Base-by-base conservation (phyloP, 2,113 vertebrate genomes). In the Pterocles orientalis region DNA sequence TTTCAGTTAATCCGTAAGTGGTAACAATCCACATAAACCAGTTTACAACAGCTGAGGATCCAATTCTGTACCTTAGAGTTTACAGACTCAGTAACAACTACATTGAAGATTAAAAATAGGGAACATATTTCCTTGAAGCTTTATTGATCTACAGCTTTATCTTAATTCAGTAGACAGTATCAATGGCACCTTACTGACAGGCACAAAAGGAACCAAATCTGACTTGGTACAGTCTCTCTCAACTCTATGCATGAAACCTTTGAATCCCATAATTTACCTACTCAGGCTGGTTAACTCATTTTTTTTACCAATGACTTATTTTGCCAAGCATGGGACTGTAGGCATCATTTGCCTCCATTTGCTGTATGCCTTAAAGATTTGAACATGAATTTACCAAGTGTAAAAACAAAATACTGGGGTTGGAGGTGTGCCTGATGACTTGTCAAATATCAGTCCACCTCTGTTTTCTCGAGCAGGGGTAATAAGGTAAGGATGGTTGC, bases 151-250 rank as follows among this genome's bases (percentile, higher is more conserved):
- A 5, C 41, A 91, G 20, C 23, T 14, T 91, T 68, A 39, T 79
- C 69, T 77, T 82, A 81, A 61, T 64, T 79, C 48, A 76, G 56
- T 31, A 51, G 25, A 11, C 33, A 45, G 29, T 28, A 76, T 34
- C 82, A 84, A 78, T 11, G 45, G 16, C 21, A 60, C 24, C 29
- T 77, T 68, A 60, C 61, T 89, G 73, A 87, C 14, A 79, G 47
- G 21, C 13, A 77, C 0, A 0, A 56, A 81, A 60, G 39, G 51
- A 89, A 53, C 6, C 5, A 53, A 34, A 81, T 6, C 4, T 25
- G 6, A 19, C 11, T 84, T 64, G 11, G 18, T 53, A 15, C 28
- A 77, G 81, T 33, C 36, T 79, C 66, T 85, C 51, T 48, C 26
- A 60, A 26, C 2, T 41, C 7, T 48, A 3, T 18, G 7, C 48